A percentile compares a stretch with the other conserved stretches of the same genome.
Conservation (phyloP, 2,888 invertebrate species). For the Coelopa pilipes region DNA sequence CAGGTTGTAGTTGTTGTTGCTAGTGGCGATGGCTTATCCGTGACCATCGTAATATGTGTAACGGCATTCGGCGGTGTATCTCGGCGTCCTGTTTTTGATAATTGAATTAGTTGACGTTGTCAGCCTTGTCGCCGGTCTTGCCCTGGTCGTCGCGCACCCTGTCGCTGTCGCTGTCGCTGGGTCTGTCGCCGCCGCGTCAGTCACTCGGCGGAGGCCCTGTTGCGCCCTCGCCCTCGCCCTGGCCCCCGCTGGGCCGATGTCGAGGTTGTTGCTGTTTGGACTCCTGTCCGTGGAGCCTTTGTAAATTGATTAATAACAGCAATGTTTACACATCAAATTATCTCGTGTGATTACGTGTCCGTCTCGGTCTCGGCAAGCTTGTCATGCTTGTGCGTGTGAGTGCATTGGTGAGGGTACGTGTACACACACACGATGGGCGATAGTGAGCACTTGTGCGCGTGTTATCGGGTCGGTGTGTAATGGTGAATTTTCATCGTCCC, state of each 20-base stretch:
- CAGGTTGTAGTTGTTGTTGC: background rate
- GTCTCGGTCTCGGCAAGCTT: no score
- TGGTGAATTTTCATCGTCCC: background rate
- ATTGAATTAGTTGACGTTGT: constrained; percentile 22
- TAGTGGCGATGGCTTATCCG: background rate
- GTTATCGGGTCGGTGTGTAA: background rate
- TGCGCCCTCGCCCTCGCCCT: no score
- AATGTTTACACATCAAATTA: constrained; percentile 11
- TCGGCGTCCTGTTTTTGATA: constrained; percentile 20
- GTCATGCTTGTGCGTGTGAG: constrained; percentile 27
- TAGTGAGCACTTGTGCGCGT: background rate
- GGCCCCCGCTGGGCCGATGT: background rate
- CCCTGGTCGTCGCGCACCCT: background rate
- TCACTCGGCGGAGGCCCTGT: no score
- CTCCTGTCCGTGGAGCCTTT: constrained; percentile 2
- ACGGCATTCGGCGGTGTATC: background rate
- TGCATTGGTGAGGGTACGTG: background rate
- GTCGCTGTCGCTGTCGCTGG: background rate
- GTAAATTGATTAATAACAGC: constrained; percentile 20
- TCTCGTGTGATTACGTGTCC: constrained; percentile 23
- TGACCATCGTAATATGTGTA: background rate
- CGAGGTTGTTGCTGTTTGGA: background rate
- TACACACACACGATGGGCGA: background rate
- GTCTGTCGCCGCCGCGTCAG: no score
- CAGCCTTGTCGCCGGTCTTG: background rate